Conservation (phyloP, 2,888 invertebrate genomes). For the Hypsopygia costalis region DNA sequence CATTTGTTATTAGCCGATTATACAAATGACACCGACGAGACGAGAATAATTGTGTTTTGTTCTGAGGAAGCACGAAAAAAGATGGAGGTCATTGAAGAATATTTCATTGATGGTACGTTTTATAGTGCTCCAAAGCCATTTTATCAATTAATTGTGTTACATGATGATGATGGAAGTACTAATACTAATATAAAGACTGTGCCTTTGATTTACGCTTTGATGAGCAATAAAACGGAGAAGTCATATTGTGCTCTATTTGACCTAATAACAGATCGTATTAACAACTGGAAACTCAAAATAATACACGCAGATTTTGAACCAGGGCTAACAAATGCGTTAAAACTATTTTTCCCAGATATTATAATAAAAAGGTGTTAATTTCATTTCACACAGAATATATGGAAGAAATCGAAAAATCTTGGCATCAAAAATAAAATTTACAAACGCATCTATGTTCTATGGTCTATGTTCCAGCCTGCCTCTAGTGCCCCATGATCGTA, state of each 20-base stretch:
- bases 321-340: background rate
- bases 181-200: slow-evolving; percentile 3
- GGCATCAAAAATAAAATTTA: background rate
- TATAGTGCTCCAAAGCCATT: too few species aligned
- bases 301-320: background rate
- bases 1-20: too few species aligned
- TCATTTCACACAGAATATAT: background rate
- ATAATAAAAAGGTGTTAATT: background rate
- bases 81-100: too few species aligned
- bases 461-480: background rate
- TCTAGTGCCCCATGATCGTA: background rate
- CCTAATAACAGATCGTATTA: background rate
- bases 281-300: background rate
- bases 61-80: too few species aligned
- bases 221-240: slow-evolving; percentile 5
- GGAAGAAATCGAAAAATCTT: background rate
- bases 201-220: slow-evolving; percentile 4
- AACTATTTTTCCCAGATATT: background rate
- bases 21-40: too few species aligned
- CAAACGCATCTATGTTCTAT: background rate
- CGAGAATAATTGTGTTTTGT: too few species aligned
- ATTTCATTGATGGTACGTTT: too few species aligned
- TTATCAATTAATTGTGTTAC: too few species aligned
- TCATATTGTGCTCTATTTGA: background rate
- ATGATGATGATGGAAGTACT: background rate